phyloP scores from a whole-genome alignment of 2,888 invertebrate species.

The Silvanus unidentatus region DNA sequence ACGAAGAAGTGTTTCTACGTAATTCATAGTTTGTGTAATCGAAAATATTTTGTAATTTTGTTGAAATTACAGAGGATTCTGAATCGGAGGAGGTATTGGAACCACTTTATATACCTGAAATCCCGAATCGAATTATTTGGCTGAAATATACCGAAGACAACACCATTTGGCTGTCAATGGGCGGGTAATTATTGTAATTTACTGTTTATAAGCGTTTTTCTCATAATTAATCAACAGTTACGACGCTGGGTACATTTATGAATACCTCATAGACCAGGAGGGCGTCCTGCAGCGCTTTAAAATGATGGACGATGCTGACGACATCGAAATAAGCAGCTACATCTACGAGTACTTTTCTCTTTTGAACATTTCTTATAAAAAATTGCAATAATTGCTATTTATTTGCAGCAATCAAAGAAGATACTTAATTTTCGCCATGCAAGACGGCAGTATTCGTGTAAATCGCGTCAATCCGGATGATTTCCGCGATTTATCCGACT shows the following conservation, averaged over 20 bases:
- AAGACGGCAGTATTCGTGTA: conserved; percentile 56
- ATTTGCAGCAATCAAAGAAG: conserved; percentile 46
- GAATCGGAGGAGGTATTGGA: conserved; percentile 52
- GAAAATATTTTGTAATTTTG: background rate
- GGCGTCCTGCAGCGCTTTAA: conserved; percentile 45
- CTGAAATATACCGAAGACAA: conserved; percentile 49
- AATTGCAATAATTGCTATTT: too few species aligned
- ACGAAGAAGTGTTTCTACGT: conserved; percentile 59
- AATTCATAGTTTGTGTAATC: conserved; percentile 26
- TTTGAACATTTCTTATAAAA: conserved; percentile 5
- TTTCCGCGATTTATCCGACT: conserved; percentile 56
- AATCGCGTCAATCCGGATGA: conserved; percentile 48
- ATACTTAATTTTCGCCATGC: conserved; percentile 56
- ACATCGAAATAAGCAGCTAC: conserved; percentile 54
- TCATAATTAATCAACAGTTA: conserved; percentile 36
- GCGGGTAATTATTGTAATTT: conserved; percentile 39
- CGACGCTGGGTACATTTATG: conserved; percentile 64
- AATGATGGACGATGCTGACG: conserved; percentile 50
- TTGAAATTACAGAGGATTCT: conserved; percentile 48
- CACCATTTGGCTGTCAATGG: conserved; percentile 58
- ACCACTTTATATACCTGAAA: conserved; percentile 52
- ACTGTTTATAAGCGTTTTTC: conserved; percentile 2
- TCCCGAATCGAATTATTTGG: conserved; percentile 55
- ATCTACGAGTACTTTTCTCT: conserved; percentile 46
- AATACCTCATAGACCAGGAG: conserved; percentile 48